Evolutionary conservation across 2,888 invertebrate genomes (phyloP).

Genomic region (Pyrrhosoma nymphula): DNA sequence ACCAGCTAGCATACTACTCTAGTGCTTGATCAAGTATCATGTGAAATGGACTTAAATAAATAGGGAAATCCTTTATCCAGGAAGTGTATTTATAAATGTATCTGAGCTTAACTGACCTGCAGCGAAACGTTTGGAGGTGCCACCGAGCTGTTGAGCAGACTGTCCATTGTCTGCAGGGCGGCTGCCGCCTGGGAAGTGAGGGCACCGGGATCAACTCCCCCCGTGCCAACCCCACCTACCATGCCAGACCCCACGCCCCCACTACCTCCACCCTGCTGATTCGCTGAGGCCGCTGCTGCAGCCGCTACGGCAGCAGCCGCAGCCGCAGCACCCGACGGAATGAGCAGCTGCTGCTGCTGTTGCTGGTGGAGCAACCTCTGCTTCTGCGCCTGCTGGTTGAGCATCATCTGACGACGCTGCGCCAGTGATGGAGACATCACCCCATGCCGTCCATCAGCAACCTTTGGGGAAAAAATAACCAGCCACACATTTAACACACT

Average conservation of each 20-base stretch:
- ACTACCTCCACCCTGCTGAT: constrained; percentile 37
- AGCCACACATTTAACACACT: not conserved
- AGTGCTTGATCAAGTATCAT: too few species aligned
- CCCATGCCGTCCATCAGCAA: not conserved
- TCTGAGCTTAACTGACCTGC: constrained; percentile 79
- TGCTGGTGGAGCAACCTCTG: constrained; percentile 88
- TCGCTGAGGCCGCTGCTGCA: constrained; percentile 47
- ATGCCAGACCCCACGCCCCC: not conserved
- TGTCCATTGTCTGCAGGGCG: constrained; percentile 87
- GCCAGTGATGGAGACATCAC: constrained; percentile 76
- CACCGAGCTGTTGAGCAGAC: constrained; percentile 90
- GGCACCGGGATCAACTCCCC: constrained; percentile 53
- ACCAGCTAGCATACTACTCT: too few species aligned
- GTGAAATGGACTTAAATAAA: too few species aligned
- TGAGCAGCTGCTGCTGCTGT: constrained; percentile 89
- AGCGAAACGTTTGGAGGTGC: constrained; percentile 92
- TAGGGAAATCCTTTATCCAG: too few species aligned
- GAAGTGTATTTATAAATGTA: too few species aligned
- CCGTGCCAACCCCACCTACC: not conserved
- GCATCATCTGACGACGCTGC: constrained; percentile 76
- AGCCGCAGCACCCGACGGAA: constrained; percentile 87
- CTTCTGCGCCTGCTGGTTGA: constrained; percentile 79
- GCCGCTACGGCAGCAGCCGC: constrained; percentile 70
- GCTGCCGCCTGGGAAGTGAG: constrained; percentile 79
- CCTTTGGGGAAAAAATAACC: constrained; percentile 75